phyloP scores from a whole-genome alignment of 2,113 vertebrate species.

The Anoura caudifer region DNA sequence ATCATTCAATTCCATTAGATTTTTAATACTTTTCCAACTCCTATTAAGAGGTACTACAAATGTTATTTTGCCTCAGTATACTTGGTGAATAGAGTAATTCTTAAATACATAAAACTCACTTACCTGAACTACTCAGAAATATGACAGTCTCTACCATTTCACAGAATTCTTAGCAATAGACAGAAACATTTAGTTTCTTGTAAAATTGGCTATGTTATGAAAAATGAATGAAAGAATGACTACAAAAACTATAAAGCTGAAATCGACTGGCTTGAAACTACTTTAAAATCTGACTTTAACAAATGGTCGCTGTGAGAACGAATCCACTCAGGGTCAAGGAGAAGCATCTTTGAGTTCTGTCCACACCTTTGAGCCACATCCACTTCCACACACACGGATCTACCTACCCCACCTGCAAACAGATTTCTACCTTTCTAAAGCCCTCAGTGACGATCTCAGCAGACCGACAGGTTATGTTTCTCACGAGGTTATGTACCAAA shows the following conservation, averaged over 20 bases:
- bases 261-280: background rate
- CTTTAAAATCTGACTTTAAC: background rate
- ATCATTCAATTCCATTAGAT: background rate
- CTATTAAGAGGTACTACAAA: background rate
- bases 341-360: background rate
- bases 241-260: background rate
- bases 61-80: background rate
- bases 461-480: background rate
- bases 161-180: constrained; percentile 1
- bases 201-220: background rate
- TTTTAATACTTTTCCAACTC: background rate
- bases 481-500: background rate
- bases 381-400: background rate
- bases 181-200: background rate
- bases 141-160: background rate
- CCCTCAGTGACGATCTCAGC: background rate
- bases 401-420: background rate
- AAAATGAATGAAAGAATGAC: background rate
- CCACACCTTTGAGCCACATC: background rate
- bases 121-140: background rate
- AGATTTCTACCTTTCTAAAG: background rate
- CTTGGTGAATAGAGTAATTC: background rate
- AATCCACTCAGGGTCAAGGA: background rate
- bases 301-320: background rate
- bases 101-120: background rate